phyloP scores from a whole-genome alignment of 30 jellyfish, hydroid and myxozoan genomes.

The Turritopsis dohrnii region DNA sequence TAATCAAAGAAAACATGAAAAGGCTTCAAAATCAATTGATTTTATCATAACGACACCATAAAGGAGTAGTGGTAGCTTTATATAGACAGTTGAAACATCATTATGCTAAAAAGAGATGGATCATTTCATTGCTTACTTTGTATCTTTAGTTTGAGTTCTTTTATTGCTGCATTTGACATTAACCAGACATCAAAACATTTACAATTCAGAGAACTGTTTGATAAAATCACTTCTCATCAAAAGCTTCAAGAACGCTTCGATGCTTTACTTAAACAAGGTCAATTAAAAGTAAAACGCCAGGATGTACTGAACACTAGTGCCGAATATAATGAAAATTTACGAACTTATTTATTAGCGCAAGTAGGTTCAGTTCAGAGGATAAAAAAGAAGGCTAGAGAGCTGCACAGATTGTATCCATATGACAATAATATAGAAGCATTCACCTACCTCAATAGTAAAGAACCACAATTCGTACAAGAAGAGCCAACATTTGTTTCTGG shows the following conservation, averaged over 20 bases:
- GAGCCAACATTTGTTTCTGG: conserved; percentile 45
- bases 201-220: not conserved
- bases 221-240: not conserved
- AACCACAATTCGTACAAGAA: not conserved
- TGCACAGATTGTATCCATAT: not conserved
- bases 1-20: too few relatives aligned
- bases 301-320: not conserved
- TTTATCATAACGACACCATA: too few relatives aligned
- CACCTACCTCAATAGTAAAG: not conserved
- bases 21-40: too few relatives aligned
- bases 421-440: not conserved
- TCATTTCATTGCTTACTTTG: not conserved
- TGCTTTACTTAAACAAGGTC: not conserved
- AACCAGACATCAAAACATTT: not conserved
- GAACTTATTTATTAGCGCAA: not conserved
- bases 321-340: not conserved
- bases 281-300: not conserved
- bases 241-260: not conserved
- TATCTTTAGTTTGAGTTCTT: not conserved
- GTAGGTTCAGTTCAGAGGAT: not conserved
- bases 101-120: too few relatives aligned
- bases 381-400: not conserved
- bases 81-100: too few relatives aligned
- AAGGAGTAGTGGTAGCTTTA: too few relatives aligned
- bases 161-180: not conserved